Conservation (phyloP, 2,888 invertebrate genomes). For the Dryadula phaetusa region DNA sequence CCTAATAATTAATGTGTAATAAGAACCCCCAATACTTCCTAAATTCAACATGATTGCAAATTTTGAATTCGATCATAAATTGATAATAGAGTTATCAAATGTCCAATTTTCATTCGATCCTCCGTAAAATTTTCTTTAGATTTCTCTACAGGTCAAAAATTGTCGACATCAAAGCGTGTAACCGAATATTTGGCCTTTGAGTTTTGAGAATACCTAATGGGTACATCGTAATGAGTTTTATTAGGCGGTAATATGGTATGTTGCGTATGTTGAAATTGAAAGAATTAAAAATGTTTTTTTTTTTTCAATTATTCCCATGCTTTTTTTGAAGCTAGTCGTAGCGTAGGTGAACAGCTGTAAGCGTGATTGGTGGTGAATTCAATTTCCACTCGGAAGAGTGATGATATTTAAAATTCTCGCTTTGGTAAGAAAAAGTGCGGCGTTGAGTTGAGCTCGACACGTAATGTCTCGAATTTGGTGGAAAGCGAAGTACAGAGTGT, state of each 20-base stretch:
- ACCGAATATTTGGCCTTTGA: conserved; percentile 38
- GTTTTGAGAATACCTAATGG: conserved; percentile 33
- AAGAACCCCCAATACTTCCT: background rate
- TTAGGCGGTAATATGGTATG: conserved; percentile 16
- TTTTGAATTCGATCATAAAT: conserved; percentile 8
- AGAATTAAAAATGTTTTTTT: background rate
- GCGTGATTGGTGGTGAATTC: no score
- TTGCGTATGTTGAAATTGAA: background rate
- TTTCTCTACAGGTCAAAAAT: conserved; percentile 35
- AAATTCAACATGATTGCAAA: background rate
- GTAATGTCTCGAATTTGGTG: no score
- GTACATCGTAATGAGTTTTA: conserved; percentile 18
- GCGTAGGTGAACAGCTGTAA: no score
- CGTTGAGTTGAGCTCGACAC: no score
- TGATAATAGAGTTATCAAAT: conserved; percentile 26
- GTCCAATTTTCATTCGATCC: conserved; percentile 35
- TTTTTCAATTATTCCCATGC: no score
- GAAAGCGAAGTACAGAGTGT: no score
- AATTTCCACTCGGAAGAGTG: no score
- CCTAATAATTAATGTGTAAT: no score
- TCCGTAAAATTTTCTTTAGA: conserved; percentile 19
- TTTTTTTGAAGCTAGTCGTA: no score
- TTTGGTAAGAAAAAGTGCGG: no score
- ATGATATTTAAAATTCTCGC: no score
- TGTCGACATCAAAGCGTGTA: conserved; percentile 43